phyloP scores from a whole-genome alignment of 2,113 vertebrate species.

The Rhinichthys klamathensis region DNA sequence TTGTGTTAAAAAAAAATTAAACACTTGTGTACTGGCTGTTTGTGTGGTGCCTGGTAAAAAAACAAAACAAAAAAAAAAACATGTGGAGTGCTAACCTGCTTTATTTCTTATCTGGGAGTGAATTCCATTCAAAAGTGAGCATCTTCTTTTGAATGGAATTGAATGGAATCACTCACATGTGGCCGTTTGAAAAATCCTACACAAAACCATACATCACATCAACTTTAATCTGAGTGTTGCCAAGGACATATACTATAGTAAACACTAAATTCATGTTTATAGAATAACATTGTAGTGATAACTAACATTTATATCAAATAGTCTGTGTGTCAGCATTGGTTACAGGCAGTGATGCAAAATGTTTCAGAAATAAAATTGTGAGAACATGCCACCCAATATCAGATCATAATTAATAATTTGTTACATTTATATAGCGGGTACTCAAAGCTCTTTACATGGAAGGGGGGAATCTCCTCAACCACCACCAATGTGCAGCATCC shows the following conservation, averaged over 20 bases:
- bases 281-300: background rate
- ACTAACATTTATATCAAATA: background rate
- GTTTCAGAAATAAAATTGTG: background rate
- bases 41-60: background rate
- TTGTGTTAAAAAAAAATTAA: background rate
- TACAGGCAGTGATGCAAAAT: background rate
- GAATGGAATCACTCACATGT: background rate
- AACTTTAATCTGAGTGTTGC: background rate
- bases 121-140: background rate
- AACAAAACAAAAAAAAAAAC: background rate
- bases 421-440: too few relatives aligned
- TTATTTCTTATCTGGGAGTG: background rate
- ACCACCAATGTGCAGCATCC: too few relatives aligned
- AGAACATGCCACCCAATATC: background rate
- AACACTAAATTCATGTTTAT: background rate
- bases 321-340: background rate
- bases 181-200: background rate
- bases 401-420: too few relatives aligned
- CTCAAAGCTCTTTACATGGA: too few relatives aligned
- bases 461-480: too few relatives aligned
- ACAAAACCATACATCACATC: background rate
- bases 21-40: background rate
- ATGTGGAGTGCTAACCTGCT: background rate
- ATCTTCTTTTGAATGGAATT: background rate
- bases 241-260: background rate